Evolutionary conservation across 2,888 invertebrate species (phyloP).

Genomic region (Frankliniella fusca): DNA sequence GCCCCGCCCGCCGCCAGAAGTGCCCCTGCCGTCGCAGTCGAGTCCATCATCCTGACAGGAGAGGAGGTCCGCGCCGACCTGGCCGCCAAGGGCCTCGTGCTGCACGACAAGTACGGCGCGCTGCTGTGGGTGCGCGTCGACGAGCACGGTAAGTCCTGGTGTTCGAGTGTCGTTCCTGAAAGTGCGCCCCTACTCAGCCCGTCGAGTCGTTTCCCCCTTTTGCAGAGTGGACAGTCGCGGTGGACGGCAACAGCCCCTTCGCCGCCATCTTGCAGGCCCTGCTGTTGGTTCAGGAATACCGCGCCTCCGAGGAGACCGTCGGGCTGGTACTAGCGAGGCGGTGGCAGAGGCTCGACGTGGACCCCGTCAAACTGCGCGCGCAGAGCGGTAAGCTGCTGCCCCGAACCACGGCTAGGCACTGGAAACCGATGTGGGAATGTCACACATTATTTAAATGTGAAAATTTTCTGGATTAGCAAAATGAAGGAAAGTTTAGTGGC

Average conservation of each 20-base stretch:
- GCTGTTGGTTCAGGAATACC: constrained; percentile 52
- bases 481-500: no score
- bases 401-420: neutral
- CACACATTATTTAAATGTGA: neutral
- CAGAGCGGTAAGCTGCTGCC: neutral
- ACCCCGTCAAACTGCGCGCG: neutral
- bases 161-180: neutral
- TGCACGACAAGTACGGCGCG: neutral
- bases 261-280: constrained; percentile 56
- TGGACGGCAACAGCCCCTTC: constrained; percentile 45
- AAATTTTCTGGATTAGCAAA: neutral
- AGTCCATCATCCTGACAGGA: neutral
- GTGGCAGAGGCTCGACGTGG: neutral
- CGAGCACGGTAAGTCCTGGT: neutral
- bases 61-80: neutral
- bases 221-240: neutral
- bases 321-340: constrained; percentile 46
- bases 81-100: neutral
- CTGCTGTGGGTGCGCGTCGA: neutral
- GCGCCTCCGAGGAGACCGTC: constrained; percentile 42
- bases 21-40: neutral
- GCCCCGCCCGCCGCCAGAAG: neutral
- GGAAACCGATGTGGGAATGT: neutral
- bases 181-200: neutral
- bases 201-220: neutral